Percentiles rank a stretch among this genome's conserved stretches.
These are phyloP conservation scores for Choreutis nemorana DNA, from an alignment of 2,888 invertebrate species.

Conservation along the genomic window DNA sequence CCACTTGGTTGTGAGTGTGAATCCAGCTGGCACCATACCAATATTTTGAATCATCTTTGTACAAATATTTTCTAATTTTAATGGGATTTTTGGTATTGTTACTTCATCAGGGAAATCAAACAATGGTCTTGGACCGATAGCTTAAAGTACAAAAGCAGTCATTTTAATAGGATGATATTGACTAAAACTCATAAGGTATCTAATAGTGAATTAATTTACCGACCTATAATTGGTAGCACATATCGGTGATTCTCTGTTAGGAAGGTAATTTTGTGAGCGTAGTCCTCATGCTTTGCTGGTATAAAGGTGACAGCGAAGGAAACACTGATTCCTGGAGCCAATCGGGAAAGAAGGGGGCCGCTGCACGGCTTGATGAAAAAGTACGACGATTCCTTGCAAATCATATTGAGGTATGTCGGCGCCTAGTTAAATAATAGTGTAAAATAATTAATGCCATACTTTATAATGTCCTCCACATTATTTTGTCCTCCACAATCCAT, in stretches of 20 bases:
- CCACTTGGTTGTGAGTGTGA: slow-evolving; percentile 38
- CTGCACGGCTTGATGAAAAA: slow-evolving; percentile 56
- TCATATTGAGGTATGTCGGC: slow-evolving; percentile 56
- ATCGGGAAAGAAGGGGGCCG: slow-evolving; percentile 50
- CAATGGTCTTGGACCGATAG: slow-evolving; percentile 47
- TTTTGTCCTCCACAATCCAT: too few relatives aligned
- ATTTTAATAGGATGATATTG: too few relatives aligned
- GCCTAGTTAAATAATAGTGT: too few relatives aligned
- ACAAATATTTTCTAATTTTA: slow-evolving; percentile 35
- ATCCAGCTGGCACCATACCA: slow-evolving; percentile 34
- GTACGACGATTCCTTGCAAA: slow-evolving; percentile 51
- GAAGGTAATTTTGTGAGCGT: slow-evolving; percentile 59
- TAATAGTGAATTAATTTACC: slow-evolving; percentile 11
- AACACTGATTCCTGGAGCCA: slow-evolving; percentile 75
- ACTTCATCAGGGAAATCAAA: slow-evolving; percentile 46
- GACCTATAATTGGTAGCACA: slow-evolving; percentile 68
- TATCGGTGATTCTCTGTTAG: slow-evolving; percentile 60
- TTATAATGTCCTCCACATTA: too few relatives aligned
- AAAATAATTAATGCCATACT: too few relatives aligned
- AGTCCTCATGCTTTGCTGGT: slow-evolving; percentile 65
- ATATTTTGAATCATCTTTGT: slow-evolving; percentile 30
- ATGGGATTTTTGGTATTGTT: slow-evolving; percentile 31
- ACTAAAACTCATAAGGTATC: background rate
- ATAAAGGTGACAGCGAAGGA: slow-evolving; percentile 69
- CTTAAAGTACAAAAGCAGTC: too few relatives aligned